phyloP scores from a whole-genome alignment of 2,113 vertebrate species.

The Engystomops pustulosus region DNA sequence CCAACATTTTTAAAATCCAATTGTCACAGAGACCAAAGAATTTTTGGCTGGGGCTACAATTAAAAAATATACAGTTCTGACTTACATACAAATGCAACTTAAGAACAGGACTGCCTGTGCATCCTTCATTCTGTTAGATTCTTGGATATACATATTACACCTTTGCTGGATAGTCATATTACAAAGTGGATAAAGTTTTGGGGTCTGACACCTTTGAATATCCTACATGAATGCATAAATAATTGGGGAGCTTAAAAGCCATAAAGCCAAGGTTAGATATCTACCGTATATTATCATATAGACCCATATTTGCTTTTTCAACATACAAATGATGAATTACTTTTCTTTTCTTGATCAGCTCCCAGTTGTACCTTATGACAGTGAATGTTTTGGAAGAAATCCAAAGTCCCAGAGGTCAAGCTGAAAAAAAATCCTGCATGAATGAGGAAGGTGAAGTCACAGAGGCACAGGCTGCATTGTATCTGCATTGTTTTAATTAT shows the following conservation, averaged over 20 bases:
- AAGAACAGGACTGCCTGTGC: too few relatives aligned
- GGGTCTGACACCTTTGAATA: background rate
- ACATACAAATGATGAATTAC: background rate
- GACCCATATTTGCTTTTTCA: background rate
- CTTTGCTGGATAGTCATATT: background rate
- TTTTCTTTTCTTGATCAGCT: conserved; percentile 71
- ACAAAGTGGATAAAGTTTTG: background rate
- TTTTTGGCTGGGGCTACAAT: too few relatives aligned
- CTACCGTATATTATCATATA: background rate
- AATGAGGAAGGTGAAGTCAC: conserved; percentile 75
- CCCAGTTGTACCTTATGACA: conserved; percentile 72
- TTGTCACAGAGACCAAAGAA: too few relatives aligned
- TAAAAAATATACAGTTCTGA: too few relatives aligned
- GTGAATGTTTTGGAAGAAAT: conserved; percentile 72
- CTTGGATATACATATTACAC: too few relatives aligned
- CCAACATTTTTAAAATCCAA: too few relatives aligned
- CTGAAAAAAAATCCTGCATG: conserved; percentile 76
- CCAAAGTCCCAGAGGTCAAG: conserved; percentile 65
- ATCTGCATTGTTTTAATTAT: too few relatives aligned
- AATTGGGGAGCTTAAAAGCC: background rate
- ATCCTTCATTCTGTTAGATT: too few relatives aligned
- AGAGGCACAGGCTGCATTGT: too few relatives aligned
- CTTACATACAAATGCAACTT: too few relatives aligned
- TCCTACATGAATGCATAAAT: background rate
- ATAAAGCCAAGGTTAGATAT: background rate